These are phyloP conservation scores for Typhlomys cinereus DNA, from an alignment of 2,113 vertebrate species.

Conservation along the genomic window DNA sequence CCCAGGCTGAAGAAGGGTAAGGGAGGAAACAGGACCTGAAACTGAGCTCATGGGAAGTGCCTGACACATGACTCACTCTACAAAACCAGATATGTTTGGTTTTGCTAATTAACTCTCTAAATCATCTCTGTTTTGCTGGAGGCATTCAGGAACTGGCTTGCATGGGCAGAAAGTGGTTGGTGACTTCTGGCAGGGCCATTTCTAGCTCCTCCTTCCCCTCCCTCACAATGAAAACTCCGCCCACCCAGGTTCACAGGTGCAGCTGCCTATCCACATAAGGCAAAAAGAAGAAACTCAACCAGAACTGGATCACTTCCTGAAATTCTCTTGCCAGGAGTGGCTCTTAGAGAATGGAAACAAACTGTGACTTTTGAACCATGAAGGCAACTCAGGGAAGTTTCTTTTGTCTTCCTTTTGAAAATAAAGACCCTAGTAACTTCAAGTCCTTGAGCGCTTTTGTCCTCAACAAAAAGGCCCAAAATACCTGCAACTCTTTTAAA, in stretches of 20 bases:
- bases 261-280: neutral
- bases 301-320: neutral
- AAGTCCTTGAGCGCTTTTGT: neutral
- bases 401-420: neutral
- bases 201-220: neutral
- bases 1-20: neutral
- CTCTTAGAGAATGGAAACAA: conserved; percentile 25
- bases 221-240: neutral
- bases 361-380: neutral
- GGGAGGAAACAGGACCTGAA: conserved; percentile 6
- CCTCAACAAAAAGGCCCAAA: conserved; percentile 15
- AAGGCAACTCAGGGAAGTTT: neutral
- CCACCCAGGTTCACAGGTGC: neutral
- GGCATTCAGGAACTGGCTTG: neutral
- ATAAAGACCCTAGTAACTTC: neutral
- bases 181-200: neutral
- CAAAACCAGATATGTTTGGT: conserved; percentile 12
- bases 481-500: neutral
- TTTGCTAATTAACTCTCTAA: conserved; percentile 27
- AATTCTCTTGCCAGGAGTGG: neutral
- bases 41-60: conserved; percentile 62
- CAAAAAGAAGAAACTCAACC: neutral
- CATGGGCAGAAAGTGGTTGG: neutral
- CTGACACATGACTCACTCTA: conserved; percentile 1
- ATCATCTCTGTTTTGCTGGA: conserved; percentile 24